Base-by-base conservation (phyloP, 2,113 vertebrate genomes). In the Capreolus pygargus region DNA sequence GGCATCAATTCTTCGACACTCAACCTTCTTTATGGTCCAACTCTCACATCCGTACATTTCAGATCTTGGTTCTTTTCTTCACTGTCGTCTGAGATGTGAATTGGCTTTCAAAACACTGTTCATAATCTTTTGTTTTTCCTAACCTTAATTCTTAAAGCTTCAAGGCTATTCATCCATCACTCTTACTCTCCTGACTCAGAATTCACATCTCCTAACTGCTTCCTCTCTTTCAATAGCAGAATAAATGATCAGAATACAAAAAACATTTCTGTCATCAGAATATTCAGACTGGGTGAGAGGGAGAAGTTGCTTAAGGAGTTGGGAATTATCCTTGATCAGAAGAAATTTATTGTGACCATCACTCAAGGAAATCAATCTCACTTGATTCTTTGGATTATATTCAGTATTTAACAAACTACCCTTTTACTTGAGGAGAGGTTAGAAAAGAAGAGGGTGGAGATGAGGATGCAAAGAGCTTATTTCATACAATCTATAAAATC, bases 31-130 rank as follows among this genome's bases (percentile, higher is more conserved):
- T 76, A 27, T 76, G 36, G 70, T 76, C 70, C 36, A 43, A 2
- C 70, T 76, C 70, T 76, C 70, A 27, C 70, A 76, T 43, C 11
- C 2, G 9, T 21, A 36, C 3, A 39, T 85, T 96, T 92, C n/a
- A 36, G n/a, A 36, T 27, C 86, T 87, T 57, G 39, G 1, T 67
- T 92, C n/a, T 43, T 97, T 92, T 95, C 39, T 55, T 96, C 45
- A 11, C 23, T 67, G 28, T 74, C 47, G n/a, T 81, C 43, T 45
- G 15, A 88, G 45, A 90, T 67, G 5, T 33, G 57, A 90, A 78
- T 89, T 86, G 60, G 19, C 82, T 87, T 94, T 85, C 60, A 78
- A 96, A 97, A 94, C 16, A 91, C 74, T 84, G 36, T 60, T 54
- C 14, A 54, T 78, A 91, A 67, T 70, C 82, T 96, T 84, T 86